A percentile compares a stretch with the other conserved stretches of the same genome.
phyloP scores from a whole-genome alignment of 2,113 vertebrate genomes.

The Brachypteracias leptosomus region DNA sequence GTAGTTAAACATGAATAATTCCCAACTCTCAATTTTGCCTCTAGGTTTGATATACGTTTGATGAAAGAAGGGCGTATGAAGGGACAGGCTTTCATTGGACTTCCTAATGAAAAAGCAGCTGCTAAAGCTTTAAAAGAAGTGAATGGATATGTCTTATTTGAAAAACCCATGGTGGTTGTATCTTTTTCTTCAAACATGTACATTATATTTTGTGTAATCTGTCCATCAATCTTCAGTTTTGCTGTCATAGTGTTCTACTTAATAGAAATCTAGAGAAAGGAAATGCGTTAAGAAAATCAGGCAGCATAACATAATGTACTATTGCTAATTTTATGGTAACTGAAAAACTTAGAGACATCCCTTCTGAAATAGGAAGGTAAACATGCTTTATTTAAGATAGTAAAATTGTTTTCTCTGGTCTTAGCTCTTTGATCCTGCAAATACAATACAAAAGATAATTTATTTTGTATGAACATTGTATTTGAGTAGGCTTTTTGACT shows the following conservation, averaged over 20 bases:
- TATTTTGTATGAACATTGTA: neutral
- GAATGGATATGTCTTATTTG: conserved; percentile 90
- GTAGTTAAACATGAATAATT: neutral
- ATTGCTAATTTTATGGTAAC: neutral
- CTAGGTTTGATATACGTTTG: conserved; percentile 95
- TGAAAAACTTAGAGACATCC: neutral
- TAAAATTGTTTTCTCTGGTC: neutral
- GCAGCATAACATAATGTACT: neutral
- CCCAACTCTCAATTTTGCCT: neutral
- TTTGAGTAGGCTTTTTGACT: neutral
- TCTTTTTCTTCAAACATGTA: conserved; percentile 80
- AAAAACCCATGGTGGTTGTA: conserved; percentile 97
- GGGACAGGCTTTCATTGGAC: conserved; percentile 95
- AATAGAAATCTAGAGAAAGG: neutral
- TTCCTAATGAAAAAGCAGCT: conserved; percentile 91
- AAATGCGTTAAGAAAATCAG: neutral
- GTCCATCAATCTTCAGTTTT: neutral
- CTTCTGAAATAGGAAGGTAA: neutral
- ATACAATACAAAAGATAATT: neutral
- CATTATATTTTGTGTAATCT: neutral
- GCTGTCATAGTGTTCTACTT: neutral
- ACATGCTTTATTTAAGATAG: neutral
- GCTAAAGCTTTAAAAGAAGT: conserved; percentile 92
- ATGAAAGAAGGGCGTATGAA: conserved; percentile 99
- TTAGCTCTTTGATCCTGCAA: neutral